These are phyloP conservation scores for Nerophis ophidion DNA, from an alignment of 2,113 vertebrate genomes.

Conservation along the genomic window DNA sequence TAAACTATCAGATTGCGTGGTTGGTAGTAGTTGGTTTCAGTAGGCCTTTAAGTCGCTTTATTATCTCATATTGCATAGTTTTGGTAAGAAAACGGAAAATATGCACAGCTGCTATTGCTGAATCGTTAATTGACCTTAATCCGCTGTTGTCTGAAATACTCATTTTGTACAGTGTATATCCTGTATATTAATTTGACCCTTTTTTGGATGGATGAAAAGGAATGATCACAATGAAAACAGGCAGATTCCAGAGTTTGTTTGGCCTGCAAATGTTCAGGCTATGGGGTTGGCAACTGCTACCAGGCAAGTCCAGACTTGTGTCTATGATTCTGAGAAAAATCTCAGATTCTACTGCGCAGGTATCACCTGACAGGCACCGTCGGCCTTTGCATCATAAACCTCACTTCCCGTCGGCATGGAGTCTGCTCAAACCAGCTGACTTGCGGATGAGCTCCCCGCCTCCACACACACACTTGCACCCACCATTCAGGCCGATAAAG, in stretches of 20 bases:
- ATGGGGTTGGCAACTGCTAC: neutral
- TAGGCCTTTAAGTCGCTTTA: too few species aligned
- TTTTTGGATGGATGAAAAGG: conserved; percentile 3
- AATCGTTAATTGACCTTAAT: too few species aligned
- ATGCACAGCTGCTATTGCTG: too few species aligned
- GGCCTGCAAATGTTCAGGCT: conserved; percentile 5
- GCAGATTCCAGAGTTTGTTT: neutral
- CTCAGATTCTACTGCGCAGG: conserved; percentile 15
- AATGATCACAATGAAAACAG: conserved; percentile 2
- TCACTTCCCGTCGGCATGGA: neutral
- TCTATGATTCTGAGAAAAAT: conserved; percentile 17
- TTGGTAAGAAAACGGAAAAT: too few species aligned
- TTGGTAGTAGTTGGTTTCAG: too few species aligned
- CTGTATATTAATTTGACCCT: neutral
- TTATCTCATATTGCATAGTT: too few species aligned
- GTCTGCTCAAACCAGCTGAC: conserved; percentile 42
- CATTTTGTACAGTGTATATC: too few species aligned
- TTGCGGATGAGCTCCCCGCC: neutral
- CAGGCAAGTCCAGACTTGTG: conserved; percentile 47
- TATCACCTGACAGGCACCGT: conserved; percentile 7
- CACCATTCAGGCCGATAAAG: conserved; percentile 1
- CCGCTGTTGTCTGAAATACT: neutral
- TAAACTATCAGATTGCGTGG: too few species aligned
- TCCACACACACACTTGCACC: too few species aligned
- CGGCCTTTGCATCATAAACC: conserved; percentile 24